phyloP scores from a whole-genome alignment of 2,797 vertebrate species.

The Synanceia verrucosa region DNA sequence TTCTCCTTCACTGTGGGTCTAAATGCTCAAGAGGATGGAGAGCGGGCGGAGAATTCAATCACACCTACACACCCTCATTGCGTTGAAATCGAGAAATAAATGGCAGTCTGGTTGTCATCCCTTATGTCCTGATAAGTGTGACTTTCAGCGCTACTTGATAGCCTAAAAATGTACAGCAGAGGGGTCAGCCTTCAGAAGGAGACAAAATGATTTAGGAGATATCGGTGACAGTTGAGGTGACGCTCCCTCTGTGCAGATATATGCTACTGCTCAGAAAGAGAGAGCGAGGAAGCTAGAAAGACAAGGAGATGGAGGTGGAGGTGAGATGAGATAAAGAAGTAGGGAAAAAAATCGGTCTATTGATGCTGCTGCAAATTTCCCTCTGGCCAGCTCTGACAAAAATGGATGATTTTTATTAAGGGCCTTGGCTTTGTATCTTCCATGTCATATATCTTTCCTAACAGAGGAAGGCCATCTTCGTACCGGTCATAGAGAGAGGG shows the following conservation, averaged over 20 bases:
- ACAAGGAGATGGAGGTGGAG: constrained; percentile 50
- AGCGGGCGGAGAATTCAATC: constrained; percentile 64
- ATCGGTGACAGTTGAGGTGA: constrained; percentile 58
- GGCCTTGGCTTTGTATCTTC: constrained; percentile 77
- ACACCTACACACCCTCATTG: constrained; percentile 48
- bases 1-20: constrained; percentile 27
- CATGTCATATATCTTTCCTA: constrained; percentile 77
- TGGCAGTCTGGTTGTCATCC: constrained; percentile 69
- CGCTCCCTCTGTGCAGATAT: constrained; percentile 47
- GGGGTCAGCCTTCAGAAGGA: constrained; percentile 67
- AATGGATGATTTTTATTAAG: constrained; percentile 85
- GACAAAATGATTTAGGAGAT: constrained; percentile 70
- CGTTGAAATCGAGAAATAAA: constrained; percentile 69
- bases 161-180: constrained; percentile 62
- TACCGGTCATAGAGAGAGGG: constrained; percentile 33
- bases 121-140: constrained; percentile 74
- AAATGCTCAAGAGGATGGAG: constrained; percentile 36
- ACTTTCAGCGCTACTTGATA: constrained; percentile 70
- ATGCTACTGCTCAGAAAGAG: constrained; percentile 58
- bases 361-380: constrained; percentile 78
- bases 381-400: constrained; percentile 76
- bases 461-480: constrained; percentile 74
- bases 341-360: constrained; percentile 38
- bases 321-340: constrained; percentile 48
- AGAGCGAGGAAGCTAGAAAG: constrained; percentile 42